Evolutionary conservation across 1,140 invertebrate species (phyloP), one percentile per base, ranked within the genome.

Genomic region (Trichonephila inaurata): DNA sequence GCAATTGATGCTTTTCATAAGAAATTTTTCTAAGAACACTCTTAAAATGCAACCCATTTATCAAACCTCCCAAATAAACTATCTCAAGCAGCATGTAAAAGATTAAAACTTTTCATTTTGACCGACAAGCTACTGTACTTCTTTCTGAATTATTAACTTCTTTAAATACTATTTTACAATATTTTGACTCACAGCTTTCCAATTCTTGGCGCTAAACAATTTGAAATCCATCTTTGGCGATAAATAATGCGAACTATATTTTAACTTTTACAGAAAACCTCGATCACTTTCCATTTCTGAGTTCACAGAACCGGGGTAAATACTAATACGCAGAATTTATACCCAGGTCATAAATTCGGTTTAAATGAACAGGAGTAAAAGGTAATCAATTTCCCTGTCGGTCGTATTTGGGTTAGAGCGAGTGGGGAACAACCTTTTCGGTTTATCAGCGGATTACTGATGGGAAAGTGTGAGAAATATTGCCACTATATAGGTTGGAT

Each of bases 311-410:
- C 69, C 28, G 5, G 69, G 51, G 81, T 83, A 83, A 83, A 83
- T 83, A 83, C 40, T 58, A 58, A 83, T 83, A 51, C 81, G 44
- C 7, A 19, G 81, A 83, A 83, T 83, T 83, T 58, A 83, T 58
- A 51, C 19, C 81, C 8, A 18, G 16, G 51, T 83, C 81, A 83
- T 83, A 51, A 83, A 83, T 83, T 83, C 44, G 44, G 81, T 83
- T 83, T 83, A 83, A 83, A 83, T 83, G 81, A 83, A 83, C 81
- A 51, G 51, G 44, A 83, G 81, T 58, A 51, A 58, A 51, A 58
- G 40, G 44, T 58, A 83, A 83, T 83, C 81, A 83, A 83, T 83
- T 51, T 58, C 44, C 14, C 19, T 83, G 81, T 83, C 81, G 24
- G 24, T 19, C 10, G 14, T 5, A 14, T n/a, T 19, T 18, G 3